These are phyloP conservation scores for Eupelmus urozonus DNA, from an alignment of 2,888 invertebrate genomes.

Conservation along the genomic window DNA sequence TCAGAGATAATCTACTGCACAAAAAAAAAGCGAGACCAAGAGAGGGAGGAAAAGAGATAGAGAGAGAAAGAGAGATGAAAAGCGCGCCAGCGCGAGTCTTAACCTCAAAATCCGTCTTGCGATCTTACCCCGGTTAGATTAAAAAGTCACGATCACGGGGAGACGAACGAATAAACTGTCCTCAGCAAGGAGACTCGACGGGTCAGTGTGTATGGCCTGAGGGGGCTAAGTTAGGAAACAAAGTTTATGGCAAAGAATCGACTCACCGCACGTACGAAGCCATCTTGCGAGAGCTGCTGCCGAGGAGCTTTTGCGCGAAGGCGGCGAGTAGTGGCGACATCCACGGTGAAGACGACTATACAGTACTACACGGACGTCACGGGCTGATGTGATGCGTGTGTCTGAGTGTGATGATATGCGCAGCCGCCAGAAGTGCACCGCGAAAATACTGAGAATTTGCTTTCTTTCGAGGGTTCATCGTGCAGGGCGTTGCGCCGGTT, in stretches of 20 bases:
- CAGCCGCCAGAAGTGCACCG: too few species aligned
- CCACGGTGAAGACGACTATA: too few species aligned
- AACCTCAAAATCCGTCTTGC: slow-evolving; percentile 9
- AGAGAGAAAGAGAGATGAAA: not conserved
- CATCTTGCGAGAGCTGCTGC: slow-evolving; percentile 66
- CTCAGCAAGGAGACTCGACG: too few species aligned
- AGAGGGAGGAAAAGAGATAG: not conserved
- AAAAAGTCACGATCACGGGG: not conserved
- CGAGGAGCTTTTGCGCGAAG: slow-evolving; percentile 25
- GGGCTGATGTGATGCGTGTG: too few species aligned
- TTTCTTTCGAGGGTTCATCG: too few species aligned
- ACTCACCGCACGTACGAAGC: slow-evolving; percentile 69
- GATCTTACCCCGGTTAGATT: not conserved
- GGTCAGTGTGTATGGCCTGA: too few species aligned
- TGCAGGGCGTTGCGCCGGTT: too few species aligned
- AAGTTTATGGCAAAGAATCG: slow-evolving; percentile 34
- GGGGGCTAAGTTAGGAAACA: not conserved
- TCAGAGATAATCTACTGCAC: not conserved
- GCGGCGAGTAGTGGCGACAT: too few species aligned
- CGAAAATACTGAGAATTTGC: too few species aligned
- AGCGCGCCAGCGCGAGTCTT: slow-evolving; percentile 4
- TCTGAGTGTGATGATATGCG: too few species aligned
- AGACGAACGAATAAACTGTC: not conserved
- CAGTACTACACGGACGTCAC: too few species aligned
- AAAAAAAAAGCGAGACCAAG: not conserved